Base-by-base conservation (phyloP, 2,888 invertebrate genomes). In the Pachymerium ferrugineum region DNA sequence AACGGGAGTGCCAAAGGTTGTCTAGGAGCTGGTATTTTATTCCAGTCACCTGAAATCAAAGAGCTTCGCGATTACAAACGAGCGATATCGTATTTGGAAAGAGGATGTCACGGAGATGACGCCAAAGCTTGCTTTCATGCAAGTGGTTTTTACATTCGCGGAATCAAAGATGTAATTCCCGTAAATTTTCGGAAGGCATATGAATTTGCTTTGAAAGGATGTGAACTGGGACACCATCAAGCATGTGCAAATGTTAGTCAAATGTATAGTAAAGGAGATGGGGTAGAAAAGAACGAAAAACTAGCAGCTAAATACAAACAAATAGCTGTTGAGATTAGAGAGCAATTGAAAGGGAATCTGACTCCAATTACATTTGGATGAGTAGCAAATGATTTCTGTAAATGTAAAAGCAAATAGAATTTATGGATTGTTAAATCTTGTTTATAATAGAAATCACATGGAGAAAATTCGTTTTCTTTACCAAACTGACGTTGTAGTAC, bases 161-260 rank as follows among this genome's bases (percentile, higher is more conserved):
- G 94, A 0, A 87, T 91, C 0, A 87, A 88, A 70, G 88, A 86
- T 77, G 80, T 85, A 0, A 83, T 87, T 70, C 76, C 78, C 0
- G 80, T 89, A 76, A 88, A 94, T 80, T 88, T 89, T 86, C 85
- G 85, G 47, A 89, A 91, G 82, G 94, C 95, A 0, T 92, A 93
- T 81, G 84, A 88, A 38, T 90, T 88, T 79, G 90, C 93, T 0
- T 83, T 86, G 74, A 90, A 89, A 81, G 92, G 90, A 0, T 98
- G 97, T 81, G 90, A 94, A 76, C 83, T 89, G 0, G 91, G 90
- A 22, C 91, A 94, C 80, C 88, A 93, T 81, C 91, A 90, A 80
- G 92, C 93, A 0, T 98, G 98, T 84, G 90, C 90, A 0, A 97
- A 97, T 84, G 85, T 96, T 0, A 90, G 94, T 80, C 88, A 91